phyloP scores from a whole-genome alignment of 2,888 invertebrate genomes.

The Seira sanloemensis region DNA sequence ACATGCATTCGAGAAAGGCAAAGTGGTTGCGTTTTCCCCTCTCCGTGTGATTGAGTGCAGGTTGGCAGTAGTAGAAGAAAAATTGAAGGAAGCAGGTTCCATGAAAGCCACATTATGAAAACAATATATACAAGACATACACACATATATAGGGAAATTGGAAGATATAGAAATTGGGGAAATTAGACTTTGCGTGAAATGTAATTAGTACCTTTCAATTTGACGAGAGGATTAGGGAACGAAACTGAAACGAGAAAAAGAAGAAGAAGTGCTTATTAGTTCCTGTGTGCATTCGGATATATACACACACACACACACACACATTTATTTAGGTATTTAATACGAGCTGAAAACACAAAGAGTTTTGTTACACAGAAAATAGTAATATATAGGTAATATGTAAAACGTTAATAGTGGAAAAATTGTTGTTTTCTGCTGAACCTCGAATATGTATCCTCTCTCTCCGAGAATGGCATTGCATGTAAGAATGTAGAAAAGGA shows the following conservation, averaged over 20 bases:
- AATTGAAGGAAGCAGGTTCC: background rate
- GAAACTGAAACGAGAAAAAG: constrained; percentile 14
- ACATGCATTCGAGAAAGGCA: background rate
- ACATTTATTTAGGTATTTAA: background rate
- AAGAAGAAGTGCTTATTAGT: background rate
- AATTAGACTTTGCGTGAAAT: constrained; percentile 74
- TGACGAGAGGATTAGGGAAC: constrained; percentile 72
- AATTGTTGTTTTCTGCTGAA: background rate
- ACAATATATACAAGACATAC: background rate
- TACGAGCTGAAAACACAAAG: too few relatives aligned
- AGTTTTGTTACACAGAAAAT: background rate
- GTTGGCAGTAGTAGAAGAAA: background rate
- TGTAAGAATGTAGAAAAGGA: background rate
- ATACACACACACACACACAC: constrained; percentile 41
- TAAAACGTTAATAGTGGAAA: background rate
- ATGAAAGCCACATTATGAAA: background rate
- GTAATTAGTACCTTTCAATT: constrained; percentile 74
- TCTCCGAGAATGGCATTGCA: background rate
- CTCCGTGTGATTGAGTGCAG: constrained; percentile 20
- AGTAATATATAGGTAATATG: constrained; percentile 4
- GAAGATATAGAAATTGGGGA: constrained; percentile 63
- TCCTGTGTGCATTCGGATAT: background rate
- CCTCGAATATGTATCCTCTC: background rate
- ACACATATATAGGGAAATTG: background rate
- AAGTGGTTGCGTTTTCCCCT: background rate